A percentile compares a stretch with the other conserved stretches of the same genome.
These are phyloP conservation scores for Umimayanthus kanabou DNA, from an alignment of 92 coral and sea anemone genomes.

Conservation along the genomic window DNA sequence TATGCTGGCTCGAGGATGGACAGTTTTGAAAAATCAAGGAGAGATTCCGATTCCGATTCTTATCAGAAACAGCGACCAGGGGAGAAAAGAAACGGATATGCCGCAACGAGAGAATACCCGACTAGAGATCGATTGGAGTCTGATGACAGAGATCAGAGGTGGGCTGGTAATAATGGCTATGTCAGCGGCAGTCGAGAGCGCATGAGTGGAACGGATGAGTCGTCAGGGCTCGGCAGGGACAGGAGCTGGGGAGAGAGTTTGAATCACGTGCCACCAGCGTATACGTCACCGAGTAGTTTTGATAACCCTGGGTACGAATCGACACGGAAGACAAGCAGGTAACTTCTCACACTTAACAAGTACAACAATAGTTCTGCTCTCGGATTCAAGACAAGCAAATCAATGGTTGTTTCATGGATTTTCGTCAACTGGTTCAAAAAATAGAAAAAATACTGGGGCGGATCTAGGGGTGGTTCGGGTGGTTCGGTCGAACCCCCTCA, in stretches of 20 bases:
- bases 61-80: not conserved
- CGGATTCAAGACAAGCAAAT: too few relatives aligned
- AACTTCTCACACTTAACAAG: not conserved
- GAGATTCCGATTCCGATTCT: conserved; percentile 15
- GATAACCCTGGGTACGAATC: conserved; percentile 24
- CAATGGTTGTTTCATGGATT: too few relatives aligned
- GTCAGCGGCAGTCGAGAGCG: conserved; percentile 60
- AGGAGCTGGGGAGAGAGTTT: conserved; percentile 77
- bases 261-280: conserved; percentile 78
- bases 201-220: conserved; percentile 31
- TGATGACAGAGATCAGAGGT: not conserved
- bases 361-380: not conserved
- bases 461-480: too few relatives aligned
- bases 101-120: not conserved
- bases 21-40: not conserved
- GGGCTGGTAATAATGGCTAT: conserved; percentile 48
- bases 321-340: conserved; percentile 29
- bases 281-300: conserved; percentile 72
- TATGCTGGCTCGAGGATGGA: conserved; percentile 8
- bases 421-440: too few relatives aligned
- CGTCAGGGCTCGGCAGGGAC: conserved; percentile 41
- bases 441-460: too few relatives aligned
- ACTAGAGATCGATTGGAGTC: conserved; percentile 7
- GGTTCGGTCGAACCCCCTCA: too few relatives aligned
- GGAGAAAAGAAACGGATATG: conserved; percentile 3